Evolutionary conservation across 2,797 vertebrate genomes (phyloP).

Genomic region (Lutjanus campechanus): DNA sequence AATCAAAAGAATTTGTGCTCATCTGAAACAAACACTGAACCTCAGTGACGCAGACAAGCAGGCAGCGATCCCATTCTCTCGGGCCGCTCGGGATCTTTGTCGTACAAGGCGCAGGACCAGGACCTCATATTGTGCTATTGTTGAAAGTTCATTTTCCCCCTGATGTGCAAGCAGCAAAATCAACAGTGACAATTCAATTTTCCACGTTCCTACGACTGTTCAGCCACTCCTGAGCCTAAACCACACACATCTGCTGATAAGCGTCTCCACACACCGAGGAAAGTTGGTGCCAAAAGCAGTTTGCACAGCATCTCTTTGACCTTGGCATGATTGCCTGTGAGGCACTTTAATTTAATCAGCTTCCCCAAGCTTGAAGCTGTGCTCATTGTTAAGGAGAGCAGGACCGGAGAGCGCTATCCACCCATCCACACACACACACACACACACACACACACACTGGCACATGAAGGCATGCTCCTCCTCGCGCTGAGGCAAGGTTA

Average conservation of each 20-base stretch:
- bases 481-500: slow-evolving; percentile 73
- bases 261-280: slow-evolving; percentile 68
- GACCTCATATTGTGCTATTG: slow-evolving; percentile 70
- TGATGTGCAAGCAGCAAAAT: slow-evolving; percentile 78
- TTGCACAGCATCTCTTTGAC: slow-evolving; percentile 85
- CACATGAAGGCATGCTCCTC: slow-evolving; percentile 45
- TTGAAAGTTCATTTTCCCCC: slow-evolving; percentile 75
- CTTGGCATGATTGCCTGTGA: slow-evolving; percentile 86
- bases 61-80: slow-evolving; percentile 27
- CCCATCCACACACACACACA: slow-evolving; percentile 29
- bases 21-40: not conserved
- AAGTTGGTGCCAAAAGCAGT: slow-evolving; percentile 82
- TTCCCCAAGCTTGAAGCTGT: slow-evolving; percentile 79
- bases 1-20: slow-evolving; percentile 25
- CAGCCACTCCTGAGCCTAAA: slow-evolving; percentile 62
- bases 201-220: slow-evolving; percentile 66
- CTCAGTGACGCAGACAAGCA: not conserved
- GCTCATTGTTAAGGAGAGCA: slow-evolving; percentile 83
- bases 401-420: slow-evolving; percentile 53
- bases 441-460: slow-evolving; percentile 29
- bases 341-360: slow-evolving; percentile 89
- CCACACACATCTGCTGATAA: slow-evolving; percentile 80
- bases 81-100: slow-evolving; percentile 45
- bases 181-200: slow-evolving; percentile 86
- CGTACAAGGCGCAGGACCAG: slow-evolving; percentile 41